Evolutionary conservation across 2,888 invertebrate species (phyloP).

Genomic region (Plagiodera versicolora): DNA sequence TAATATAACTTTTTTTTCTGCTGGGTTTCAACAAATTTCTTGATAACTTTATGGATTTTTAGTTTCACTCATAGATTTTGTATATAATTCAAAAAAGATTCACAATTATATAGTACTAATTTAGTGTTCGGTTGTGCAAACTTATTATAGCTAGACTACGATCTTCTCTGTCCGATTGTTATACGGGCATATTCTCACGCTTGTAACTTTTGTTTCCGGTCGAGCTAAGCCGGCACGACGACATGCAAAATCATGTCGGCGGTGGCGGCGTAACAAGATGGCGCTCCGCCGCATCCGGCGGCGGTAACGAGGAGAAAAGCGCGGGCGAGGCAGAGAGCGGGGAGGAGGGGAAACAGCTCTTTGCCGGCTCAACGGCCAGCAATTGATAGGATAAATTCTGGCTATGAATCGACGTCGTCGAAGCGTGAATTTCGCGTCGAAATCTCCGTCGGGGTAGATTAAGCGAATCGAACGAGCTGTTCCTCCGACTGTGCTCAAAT

Average conservation of each 20-base stretch:
- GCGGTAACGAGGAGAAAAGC: constrained; percentile 35
- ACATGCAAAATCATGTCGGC: constrained; percentile 52
- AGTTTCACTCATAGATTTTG: no score
- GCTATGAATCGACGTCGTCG: constrained; percentile 64
- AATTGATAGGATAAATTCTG: constrained; percentile 68
- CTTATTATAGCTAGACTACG: no score
- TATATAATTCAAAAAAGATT: no score
- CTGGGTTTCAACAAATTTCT: no score
- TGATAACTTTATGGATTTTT: no score
- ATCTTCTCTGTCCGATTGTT: no score
- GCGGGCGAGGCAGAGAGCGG: constrained; percentile 24
- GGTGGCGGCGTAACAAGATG: constrained; percentile 51
- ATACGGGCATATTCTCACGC: no score
- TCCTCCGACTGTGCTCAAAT: constrained; percentile 21
- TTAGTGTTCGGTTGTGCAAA: no score
- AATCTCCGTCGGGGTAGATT: constrained; percentile 23
- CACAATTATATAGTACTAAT: no score
- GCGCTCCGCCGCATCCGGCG: constrained; percentile 48
- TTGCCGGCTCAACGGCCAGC: constrained; percentile 65
- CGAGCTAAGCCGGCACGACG: no score
- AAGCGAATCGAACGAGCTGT: constrained; percentile 15
- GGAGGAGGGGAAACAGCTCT: constrained; percentile 52
- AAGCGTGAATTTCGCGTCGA: constrained; percentile 44
- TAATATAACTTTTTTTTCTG: no score
- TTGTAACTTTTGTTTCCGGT: no score